Base-by-base conservation (phyloP, 1,140 invertebrate genomes). In the Drosophila bipectinata region DNA sequence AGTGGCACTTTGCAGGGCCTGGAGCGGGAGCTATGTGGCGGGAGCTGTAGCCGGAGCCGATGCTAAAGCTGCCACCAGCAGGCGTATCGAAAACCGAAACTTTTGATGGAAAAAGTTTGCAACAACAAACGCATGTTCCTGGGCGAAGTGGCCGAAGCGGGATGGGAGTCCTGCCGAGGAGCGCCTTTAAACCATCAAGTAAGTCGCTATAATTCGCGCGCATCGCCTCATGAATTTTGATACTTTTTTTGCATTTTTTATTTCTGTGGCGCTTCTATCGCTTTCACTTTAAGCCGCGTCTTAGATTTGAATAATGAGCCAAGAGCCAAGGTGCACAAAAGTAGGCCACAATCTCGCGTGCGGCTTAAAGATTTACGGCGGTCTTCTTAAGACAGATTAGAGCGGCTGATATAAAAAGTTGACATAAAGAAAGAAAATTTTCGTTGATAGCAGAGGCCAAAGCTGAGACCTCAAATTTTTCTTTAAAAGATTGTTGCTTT, bases 31-130 rank as follows among this genome's bases (percentile, higher is more conserved):
- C 8, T 34, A 26, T 7, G n/a, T n/a, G 39, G 14, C 39, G 0
- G 39, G 1, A 45, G 41, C 41, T 9, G 15, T 6, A 37, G 54
- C 24, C 28, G n/a, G 32, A 37, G 39, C 41, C 14, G 41, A 49
- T 58, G 49, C n/a, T 14, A 7, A 44, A 44, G 41, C 66, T 59
- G 71, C 62, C 59, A 64, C 55, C 66, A 72, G 67, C 55, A 71
- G 68, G 78, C 82, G 83, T 87, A 87, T 87, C 82, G 82, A 87
- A 87, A 87, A 76, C 78, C 69, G 75, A 87, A 87, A 87, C 82
- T 87, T 87, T 87, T 87, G 82, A 87, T 87, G 82, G 83, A 87
- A 87, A 87, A 87, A 87, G 82, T 87, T 87, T 87, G 78, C 82
- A 87, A 88, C 82, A 87, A 88, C 83, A 82, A 87, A 87, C 82